Evolutionary conservation across 2,888 invertebrate species (phyloP).

Genomic region (Nomada lathburiana): DNA sequence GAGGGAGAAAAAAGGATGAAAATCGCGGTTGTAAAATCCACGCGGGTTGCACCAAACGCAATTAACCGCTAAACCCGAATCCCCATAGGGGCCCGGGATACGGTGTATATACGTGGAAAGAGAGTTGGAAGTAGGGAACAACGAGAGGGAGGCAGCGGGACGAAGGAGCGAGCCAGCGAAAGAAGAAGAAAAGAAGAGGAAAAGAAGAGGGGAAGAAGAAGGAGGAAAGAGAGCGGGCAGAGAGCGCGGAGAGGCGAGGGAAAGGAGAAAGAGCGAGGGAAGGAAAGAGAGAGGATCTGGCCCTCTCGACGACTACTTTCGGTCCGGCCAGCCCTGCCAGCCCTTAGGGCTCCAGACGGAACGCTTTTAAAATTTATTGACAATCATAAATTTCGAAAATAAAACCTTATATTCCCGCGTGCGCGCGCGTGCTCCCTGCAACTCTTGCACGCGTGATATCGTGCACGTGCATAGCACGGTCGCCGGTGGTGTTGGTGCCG

Average conservation of each 20-base stretch:
- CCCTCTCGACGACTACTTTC: constrained; percentile 77
- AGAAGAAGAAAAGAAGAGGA: constrained; percentile 51
- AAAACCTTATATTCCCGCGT: constrained; percentile 83
- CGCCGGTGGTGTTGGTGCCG: constrained; percentile 30
- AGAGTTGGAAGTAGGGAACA: constrained; percentile 54
- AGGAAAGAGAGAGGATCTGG: constrained; percentile 54
- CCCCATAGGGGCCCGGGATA: constrained; percentile 77
- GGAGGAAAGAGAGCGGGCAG: constrained; percentile 15
- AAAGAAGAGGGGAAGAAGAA: constrained; percentile 12
- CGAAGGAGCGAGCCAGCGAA: constrained; percentile 3
- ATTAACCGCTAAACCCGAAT: constrained; percentile 82
- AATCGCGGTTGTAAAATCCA: constrained; percentile 81
- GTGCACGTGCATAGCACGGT: constrained; percentile 40
- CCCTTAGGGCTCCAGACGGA: constrained; percentile 84
- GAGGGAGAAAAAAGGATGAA: constrained; percentile 77
- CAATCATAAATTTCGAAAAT: constrained; percentile 85
- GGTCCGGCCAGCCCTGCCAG: constrained; percentile 82
- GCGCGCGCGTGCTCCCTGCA: constrained; percentile 57
- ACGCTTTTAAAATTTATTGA: constrained; percentile 85
- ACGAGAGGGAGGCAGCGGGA: constrained; percentile 26
- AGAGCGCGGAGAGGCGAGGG: background rate
- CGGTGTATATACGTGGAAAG: constrained; percentile 57
- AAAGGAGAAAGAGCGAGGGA: constrained; percentile 1
- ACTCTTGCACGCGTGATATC: constrained; percentile 37
- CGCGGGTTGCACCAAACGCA: constrained; percentile 82